Conservation (phyloP, 2,113 vertebrate species). For the Gobius niger region DNA sequence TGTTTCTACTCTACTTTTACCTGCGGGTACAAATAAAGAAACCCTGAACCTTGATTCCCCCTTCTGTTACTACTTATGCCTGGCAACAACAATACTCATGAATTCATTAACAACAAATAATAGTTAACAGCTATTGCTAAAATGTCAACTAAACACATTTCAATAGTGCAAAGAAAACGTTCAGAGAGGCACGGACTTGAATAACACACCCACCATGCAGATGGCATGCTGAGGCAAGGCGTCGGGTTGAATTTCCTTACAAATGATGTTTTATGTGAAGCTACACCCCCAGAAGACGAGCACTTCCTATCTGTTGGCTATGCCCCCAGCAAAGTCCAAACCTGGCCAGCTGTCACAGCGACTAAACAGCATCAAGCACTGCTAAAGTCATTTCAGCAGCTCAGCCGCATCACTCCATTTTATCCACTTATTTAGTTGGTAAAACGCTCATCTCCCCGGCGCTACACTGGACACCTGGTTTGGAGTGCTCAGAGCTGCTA, state of each 20-base stretch:
- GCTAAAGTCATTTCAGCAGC: constrained; percentile 53
- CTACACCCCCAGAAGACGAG: constrained; percentile 42
- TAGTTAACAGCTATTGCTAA: too few relatives aligned
- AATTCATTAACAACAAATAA: too few relatives aligned
- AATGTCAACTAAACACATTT: background rate
- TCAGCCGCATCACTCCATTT: constrained; percentile 27
- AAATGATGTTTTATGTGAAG: constrained; percentile 50
- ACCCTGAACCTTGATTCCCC: too few relatives aligned
- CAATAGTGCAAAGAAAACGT: constrained; percentile 3
- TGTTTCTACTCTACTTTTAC: too few relatives aligned
- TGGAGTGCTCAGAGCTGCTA: constrained; percentile 47
- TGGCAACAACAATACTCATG: too few relatives aligned
- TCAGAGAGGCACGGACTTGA: constrained; percentile 6
- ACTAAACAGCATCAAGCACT: constrained; percentile 49
- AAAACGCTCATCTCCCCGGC: constrained; percentile 36
- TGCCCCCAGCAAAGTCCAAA: constrained; percentile 54
- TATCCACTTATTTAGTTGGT: constrained; percentile 44
- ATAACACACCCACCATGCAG: constrained; percentile 22
- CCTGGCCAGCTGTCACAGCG: constrained; percentile 53
- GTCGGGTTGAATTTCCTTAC: constrained; percentile 32
- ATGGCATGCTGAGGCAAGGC: constrained; percentile 21
- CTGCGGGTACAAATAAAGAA: too few relatives aligned
- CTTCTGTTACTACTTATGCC: too few relatives aligned
- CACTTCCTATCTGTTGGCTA: constrained; percentile 48
- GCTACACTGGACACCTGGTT: constrained; percentile 30